These are phyloP conservation scores for Luscinia megarhynchos DNA, from an alignment of 2,797 vertebrate genomes.

Conservation along the genomic window DNA sequence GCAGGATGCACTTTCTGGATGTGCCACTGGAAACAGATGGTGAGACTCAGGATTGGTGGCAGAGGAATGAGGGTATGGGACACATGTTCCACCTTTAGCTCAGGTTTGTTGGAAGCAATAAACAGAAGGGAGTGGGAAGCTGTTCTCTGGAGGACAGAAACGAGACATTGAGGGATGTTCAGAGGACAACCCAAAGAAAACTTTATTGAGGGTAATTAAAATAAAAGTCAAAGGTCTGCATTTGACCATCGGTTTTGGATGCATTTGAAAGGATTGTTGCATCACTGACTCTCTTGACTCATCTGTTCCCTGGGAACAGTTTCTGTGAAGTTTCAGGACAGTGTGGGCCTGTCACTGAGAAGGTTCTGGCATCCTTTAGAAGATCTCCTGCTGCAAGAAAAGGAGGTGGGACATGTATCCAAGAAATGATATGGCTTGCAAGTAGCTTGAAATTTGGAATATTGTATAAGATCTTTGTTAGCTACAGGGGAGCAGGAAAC, in stretches of 20 bases:
- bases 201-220: background rate
- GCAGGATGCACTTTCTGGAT: background rate
- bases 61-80: background rate
- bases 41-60: background rate
- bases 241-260: background rate
- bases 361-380: background rate
- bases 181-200: background rate
- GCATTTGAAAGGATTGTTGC: background rate
- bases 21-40: background rate
- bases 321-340: background rate
- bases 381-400: background rate
- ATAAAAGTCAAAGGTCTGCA: background rate
- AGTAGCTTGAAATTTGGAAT: background rate
- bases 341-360: background rate
- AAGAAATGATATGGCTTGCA: background rate
- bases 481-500: background rate
- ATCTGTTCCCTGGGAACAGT: background rate
- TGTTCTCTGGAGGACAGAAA: background rate
- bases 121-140: background rate
- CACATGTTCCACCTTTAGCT: background rate
- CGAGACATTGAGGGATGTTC: background rate
- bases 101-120: background rate
- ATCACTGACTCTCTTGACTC: background rate
- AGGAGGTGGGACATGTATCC: background rate
- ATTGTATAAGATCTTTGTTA: background rate